A percentile compares a stretch with the other conserved stretches of the same genome.
These are phyloP conservation scores for Henricia sp. DNA, from an alignment of 53 echinoderm and acorn worm species.

Conservation along the genomic window DNA sequence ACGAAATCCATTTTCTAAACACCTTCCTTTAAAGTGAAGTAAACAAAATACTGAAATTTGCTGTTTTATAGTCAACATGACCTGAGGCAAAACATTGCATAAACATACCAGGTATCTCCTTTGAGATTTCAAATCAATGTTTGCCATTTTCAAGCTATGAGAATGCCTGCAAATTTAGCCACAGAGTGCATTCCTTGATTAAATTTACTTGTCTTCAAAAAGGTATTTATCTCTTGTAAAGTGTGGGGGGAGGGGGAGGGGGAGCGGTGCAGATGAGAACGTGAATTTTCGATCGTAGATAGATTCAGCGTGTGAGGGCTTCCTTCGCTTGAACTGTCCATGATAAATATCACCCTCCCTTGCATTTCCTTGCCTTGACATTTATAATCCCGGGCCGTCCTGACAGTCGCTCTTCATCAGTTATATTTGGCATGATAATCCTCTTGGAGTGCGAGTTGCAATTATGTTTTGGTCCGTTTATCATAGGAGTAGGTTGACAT, in stretches of 20 bases:
- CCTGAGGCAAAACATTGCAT: too few relatives aligned
- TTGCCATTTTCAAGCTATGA: slow-evolving; percentile 8
- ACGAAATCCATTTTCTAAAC: too few relatives aligned
- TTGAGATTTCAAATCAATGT: too few relatives aligned
- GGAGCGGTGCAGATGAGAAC: too few relatives aligned
- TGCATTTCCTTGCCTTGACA: slow-evolving; percentile 45
- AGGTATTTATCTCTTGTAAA: slow-evolving; percentile 19
- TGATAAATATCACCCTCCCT: background rate
- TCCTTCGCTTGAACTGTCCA: background rate
- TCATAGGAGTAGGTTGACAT: too few relatives aligned
- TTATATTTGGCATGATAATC: background rate
- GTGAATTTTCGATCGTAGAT: too few relatives aligned
- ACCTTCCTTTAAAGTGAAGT: too few relatives aligned
- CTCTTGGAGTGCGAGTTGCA: background rate
- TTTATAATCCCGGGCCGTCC: slow-evolving; percentile 20
- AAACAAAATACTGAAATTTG: too few relatives aligned
- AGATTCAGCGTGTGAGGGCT: too few relatives aligned
- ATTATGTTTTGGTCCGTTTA: slow-evolving; percentile 21
- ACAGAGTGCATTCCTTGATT: slow-evolving; percentile 27
- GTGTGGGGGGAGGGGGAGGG: background rate
- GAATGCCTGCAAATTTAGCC: slow-evolving; percentile 26
- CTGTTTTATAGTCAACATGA: too few relatives aligned
- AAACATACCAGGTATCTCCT: too few relatives aligned
- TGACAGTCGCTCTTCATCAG: slow-evolving; percentile 14
- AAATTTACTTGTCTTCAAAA: slow-evolving; percentile 20